phyloP scores from a whole-genome alignment of 2,888 invertebrate species.

The Chouioia cunea region DNA sequence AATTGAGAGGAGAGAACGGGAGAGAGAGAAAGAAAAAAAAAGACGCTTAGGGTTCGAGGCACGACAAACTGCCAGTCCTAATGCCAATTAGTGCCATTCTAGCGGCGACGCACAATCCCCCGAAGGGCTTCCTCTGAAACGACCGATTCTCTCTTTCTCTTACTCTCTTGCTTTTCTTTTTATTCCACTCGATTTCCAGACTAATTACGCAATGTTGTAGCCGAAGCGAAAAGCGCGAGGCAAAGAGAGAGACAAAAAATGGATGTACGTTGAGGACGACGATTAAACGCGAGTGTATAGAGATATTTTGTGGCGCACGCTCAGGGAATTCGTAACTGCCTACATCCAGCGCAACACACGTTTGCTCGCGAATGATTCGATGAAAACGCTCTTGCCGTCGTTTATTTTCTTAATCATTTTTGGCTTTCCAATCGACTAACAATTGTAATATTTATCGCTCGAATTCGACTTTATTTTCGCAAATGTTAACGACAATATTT shows the following conservation, averaged over 20 bases:
- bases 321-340: slow-evolving; percentile 25
- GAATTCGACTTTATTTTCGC: too few relatives aligned
- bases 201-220: slow-evolving; percentile 40
- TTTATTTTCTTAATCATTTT: too few relatives aligned
- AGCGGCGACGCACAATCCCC: slow-evolving; percentile 51
- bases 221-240: not conserved
- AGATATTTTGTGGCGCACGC: slow-evolving; percentile 21
- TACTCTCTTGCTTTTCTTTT: slow-evolving; percentile 29
- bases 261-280: not conserved
- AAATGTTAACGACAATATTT: too few relatives aligned
- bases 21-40: slow-evolving; percentile 25
- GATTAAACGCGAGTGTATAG: slow-evolving; percentile 18
- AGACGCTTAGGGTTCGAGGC: slow-evolving; percentile 52
- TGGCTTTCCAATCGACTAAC: too few relatives aligned
- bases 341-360: too few relatives aligned
- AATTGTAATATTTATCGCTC: too few relatives aligned
- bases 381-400: too few relatives aligned
- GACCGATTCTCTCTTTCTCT: slow-evolving; percentile 38
- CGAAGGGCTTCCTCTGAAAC: slow-evolving; percentile 50
- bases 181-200: slow-evolving; percentile 31
- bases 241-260: not conserved
- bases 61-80: slow-evolving; percentile 66
- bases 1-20: slow-evolving; percentile 48
- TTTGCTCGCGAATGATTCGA: not conserved
- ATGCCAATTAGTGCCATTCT: slow-evolving; percentile 69